A percentile compares a stretch with the other conserved stretches of the same genome.
phyloP scores from a whole-genome alignment of 2,113 vertebrate species.

The Sylvia atricapilla region DNA sequence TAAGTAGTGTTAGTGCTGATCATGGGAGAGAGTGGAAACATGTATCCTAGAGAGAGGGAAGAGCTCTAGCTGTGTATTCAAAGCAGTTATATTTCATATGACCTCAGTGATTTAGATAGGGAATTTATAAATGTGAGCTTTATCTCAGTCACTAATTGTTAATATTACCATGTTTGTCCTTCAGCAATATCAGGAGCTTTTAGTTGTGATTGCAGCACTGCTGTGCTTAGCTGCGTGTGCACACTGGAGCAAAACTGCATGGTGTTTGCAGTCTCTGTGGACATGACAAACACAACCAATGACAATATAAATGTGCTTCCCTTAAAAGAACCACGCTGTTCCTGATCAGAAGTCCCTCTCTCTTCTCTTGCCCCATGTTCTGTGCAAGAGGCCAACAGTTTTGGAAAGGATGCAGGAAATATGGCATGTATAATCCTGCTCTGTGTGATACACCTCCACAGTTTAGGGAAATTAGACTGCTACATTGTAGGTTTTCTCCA shows the following conservation, averaged over 20 bases:
- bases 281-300: not conserved
- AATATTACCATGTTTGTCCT: not conserved
- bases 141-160: not conserved
- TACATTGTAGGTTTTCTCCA: not conserved
- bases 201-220: not conserved
- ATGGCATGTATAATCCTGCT: accelerated
- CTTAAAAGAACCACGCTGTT: not conserved
- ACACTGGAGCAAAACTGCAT: not conserved
- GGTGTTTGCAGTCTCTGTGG: not conserved
- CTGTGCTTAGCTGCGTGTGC: not conserved
- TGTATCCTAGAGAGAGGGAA: accelerated
- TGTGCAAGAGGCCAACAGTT: not conserved
- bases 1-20: not conserved
- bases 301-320: accelerated
- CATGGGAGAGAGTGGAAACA: not conserved
- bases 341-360: not conserved
- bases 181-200: not conserved
- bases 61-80: not conserved
- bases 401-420: not conserved
- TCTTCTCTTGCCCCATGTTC: not conserved
- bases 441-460: accelerated
- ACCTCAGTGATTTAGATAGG: not conserved
- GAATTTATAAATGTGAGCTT: not conserved
- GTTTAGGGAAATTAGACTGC: not conserved
- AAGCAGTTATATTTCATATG: not conserved